These are phyloP conservation scores for Ceyx margarethae DNA, from an alignment of 2,113 vertebrate species.

Conservation along the genomic window DNA sequence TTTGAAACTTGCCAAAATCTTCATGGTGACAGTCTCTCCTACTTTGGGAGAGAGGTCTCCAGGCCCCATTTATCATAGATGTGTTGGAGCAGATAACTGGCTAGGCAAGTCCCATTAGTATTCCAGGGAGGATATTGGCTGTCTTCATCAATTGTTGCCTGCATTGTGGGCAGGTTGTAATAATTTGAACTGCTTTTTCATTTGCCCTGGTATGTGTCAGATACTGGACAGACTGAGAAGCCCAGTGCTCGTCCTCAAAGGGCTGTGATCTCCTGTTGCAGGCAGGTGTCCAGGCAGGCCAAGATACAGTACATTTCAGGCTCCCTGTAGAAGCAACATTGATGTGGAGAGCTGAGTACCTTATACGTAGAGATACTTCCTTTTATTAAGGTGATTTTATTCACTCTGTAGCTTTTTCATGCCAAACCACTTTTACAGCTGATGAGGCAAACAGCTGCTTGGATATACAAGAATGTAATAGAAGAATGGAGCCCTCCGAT, in stretches of 20 bases:
- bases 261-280: not conserved
- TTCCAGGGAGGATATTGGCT: not conserved
- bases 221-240: not conserved
- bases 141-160: not conserved
- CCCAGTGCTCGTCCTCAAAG: not conserved
- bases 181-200: not conserved
- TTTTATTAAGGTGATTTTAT: not conserved
- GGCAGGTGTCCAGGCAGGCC: not conserved
- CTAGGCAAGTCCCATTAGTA: not conserved
- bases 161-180: not conserved
- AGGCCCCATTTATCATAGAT: fast-evolving
- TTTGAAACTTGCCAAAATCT: not conserved
- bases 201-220: not conserved
- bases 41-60: not conserved
- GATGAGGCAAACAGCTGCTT: not conserved
- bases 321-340: too few species aligned
- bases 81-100: not conserved
- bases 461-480: not conserved
- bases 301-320: not conserved
- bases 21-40: not conserved
- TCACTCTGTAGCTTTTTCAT: not conserved
- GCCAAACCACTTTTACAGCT: not conserved
- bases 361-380: not conserved
- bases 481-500: not conserved
- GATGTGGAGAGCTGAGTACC: fast-evolving